These are phyloP conservation scores for Aythya fuligula DNA, from an alignment of 2,797 vertebrate genomes.

Conservation along the genomic window DNA sequence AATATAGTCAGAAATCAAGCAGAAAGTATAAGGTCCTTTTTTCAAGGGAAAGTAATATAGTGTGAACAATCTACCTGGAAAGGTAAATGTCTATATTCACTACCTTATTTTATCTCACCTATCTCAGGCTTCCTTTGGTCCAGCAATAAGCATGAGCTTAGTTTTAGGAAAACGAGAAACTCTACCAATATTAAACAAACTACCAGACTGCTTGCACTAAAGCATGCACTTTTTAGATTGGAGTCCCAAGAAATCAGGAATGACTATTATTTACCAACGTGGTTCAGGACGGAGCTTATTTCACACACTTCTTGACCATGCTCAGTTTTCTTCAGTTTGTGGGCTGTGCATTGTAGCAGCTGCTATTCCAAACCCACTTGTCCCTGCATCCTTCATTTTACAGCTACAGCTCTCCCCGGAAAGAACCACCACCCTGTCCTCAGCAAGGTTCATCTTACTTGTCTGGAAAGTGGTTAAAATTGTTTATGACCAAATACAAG, in stretches of 20 bases:
- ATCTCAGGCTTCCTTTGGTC: not conserved
- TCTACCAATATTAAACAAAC: not conserved
- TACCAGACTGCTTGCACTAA: not conserved
- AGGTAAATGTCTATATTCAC: not conserved
- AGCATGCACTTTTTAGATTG: not conserved
- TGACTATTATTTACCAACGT: not conserved
- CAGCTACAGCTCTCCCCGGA: not conserved
- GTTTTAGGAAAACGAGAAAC: not conserved
- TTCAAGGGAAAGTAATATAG: not conserved
- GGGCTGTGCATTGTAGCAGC: not conserved
- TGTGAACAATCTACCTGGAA: not conserved
- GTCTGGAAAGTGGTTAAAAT: conserved; percentile 26
- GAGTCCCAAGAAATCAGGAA: not conserved
- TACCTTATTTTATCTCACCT: not conserved
- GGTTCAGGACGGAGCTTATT: not conserved
- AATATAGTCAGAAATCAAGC: not conserved
- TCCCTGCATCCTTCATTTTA: fast-evolving
- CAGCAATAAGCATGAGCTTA: not conserved
- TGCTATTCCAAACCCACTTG: not conserved
- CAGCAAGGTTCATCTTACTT: not conserved
- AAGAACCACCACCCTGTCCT: not conserved
- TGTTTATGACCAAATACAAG: conserved; percentile 29
- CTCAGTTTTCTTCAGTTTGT: too few species aligned
- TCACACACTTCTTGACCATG: not conserved
- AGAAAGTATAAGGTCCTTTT: not conserved